Evolutionary conservation across 2,113 vertebrate genomes (phyloP), one percentile per base, ranked within the genome.

Genomic region (Todiramphus saurophagus): DNA sequence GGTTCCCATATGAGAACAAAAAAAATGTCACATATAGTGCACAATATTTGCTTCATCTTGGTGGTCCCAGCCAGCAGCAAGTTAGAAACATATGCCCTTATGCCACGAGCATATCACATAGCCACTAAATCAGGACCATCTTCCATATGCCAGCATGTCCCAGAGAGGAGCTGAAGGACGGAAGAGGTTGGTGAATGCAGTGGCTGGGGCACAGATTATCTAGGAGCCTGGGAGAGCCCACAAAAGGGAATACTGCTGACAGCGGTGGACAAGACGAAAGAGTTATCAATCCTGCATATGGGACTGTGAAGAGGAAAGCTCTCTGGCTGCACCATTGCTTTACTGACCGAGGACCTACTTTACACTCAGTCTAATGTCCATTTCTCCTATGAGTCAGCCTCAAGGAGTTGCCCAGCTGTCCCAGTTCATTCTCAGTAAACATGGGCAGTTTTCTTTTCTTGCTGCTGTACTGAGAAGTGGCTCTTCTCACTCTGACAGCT

Each of bases 181-280:
- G 35, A 74, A 68, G 53, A 59, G 44, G 48, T 27, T 0, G 0
- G 27, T 83, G 44, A 24, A 13, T 9, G 48, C 37, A 17, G 35
- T 27, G 39, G 3, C 53, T 90, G 82, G 30, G 25, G 6, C 58
- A 68, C 8, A 53, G 41, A 12, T 14, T n/a, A 24, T 25, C 33
- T 8, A 4, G 1, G 5, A 79, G 16, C 37, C 44, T 19, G 9
- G 8, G 16, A 11, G 6, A 72, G 2, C 8, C 17, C 4, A 4
- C 21, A 39, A 27, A 27, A 84, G 31, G 11, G 37, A 17, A 18
- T 37, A 19, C 21, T 35, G 50, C 25, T 59, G 43, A 39, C 6
- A 1, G 4, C 4, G 4, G 18, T 8, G 35, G 3, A 28, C 31
- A 74, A 2, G 9, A 53, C 16, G 58, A 55, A 81, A 69, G 14